Conservation (phyloP, 2,113 vertebrate genomes). For the cattle (Bos taurus) region DNA sequence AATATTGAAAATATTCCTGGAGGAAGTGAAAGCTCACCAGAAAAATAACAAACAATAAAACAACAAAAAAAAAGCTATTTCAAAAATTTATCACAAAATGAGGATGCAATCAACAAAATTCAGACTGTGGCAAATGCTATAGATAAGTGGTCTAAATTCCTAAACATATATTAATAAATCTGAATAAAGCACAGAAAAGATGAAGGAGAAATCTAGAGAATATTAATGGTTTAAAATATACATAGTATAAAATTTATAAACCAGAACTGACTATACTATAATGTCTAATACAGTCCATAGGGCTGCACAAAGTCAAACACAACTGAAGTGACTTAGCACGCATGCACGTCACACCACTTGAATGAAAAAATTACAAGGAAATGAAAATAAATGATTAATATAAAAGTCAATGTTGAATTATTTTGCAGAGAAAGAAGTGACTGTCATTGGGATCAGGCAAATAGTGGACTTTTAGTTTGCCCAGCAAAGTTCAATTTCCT, state of each 20-base stretch:
- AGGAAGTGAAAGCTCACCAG: background rate
- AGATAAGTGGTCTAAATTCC: background rate
- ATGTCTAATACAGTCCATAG: background rate
- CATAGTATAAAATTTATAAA: background rate
- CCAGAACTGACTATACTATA: background rate
- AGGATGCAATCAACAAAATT: background rate
- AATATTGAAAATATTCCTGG: background rate
- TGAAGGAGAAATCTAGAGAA: background rate
- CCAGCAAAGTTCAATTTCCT: background rate
- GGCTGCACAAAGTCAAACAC: background rate
- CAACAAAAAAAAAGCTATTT: background rate
- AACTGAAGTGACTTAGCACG: background rate
- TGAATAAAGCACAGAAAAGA: background rate
- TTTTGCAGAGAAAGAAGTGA: background rate
- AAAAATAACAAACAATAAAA: background rate
- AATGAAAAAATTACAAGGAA: background rate
- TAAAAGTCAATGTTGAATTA: background rate
- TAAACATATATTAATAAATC: background rate
- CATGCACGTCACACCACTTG: background rate
- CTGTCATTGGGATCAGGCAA: background rate
- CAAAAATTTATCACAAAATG: background rate
- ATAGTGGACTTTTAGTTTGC: background rate
- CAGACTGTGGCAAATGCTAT: background rate
- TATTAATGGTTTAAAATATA: background rate
- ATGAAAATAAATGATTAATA: background rate